Percentiles rank a stretch among this genome's conserved stretches.
These are phyloP conservation scores for Malurus alboscapulatus DNA, from an alignment of 2,113 vertebrate species.

Conservation along the genomic window DNA sequence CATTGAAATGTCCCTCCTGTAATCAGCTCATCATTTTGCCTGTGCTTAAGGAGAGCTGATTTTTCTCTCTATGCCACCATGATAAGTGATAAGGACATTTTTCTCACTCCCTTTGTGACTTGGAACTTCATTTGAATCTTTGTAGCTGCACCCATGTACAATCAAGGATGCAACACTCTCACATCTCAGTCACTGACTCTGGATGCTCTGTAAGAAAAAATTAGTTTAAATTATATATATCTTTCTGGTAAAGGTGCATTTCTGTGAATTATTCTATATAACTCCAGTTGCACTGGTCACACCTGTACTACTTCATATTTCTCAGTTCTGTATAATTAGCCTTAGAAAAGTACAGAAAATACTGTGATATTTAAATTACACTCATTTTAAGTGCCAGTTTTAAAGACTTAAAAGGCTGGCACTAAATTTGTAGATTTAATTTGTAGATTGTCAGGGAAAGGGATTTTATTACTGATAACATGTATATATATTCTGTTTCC, in stretches of 20 bases:
- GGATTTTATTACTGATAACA: conserved; percentile 18
- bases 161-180: not conserved
- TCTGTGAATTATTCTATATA: not conserved
- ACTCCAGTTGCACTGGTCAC: not conserved
- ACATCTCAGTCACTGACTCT: not conserved
- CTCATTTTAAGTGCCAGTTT: not conserved
- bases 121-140: not conserved
- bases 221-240: not conserved
- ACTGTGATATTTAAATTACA: not conserved
- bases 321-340: not conserved
- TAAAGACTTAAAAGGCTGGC: conserved; percentile 9
- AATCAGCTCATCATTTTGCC: not conserved
- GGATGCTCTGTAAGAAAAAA: not conserved
- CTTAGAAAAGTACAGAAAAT: not conserved
- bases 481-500: conserved; percentile 27
- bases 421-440: not conserved
- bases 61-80: not conserved
- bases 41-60: not conserved
- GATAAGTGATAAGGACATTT: not conserved
- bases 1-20: not conserved
- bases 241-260: not conserved
- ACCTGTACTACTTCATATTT: not conserved
- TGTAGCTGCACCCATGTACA: not conserved
- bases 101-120: not conserved
- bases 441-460: conserved; percentile 15